Evolutionary conservation across 2,113 vertebrate species (phyloP).

Genomic region (Poeciliopsis turrubarensis): DNA sequence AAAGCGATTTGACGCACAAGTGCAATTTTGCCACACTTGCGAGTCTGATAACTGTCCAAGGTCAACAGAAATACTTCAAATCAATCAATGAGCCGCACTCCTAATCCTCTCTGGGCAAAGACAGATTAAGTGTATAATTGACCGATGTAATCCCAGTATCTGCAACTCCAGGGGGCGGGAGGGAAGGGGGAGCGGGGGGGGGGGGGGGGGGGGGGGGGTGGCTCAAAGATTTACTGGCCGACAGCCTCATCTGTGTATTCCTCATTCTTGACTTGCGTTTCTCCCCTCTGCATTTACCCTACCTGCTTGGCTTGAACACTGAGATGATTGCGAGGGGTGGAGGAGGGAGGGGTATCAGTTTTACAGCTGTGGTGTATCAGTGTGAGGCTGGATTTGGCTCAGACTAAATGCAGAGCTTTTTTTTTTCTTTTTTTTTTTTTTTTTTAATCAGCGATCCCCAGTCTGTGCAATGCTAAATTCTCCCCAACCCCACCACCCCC

Average conservation of each 20-base stretch:
- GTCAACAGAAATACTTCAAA: slow-evolving; percentile 93
- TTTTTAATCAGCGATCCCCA: slow-evolving; percentile 92
- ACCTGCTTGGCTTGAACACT: slow-evolving; percentile 9
- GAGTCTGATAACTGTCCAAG: slow-evolving; percentile 92
- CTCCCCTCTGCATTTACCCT: neutral
- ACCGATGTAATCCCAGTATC: slow-evolving; percentile 96
- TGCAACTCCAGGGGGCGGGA: slow-evolving; percentile 80
- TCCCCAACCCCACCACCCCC: slow-evolving; percentile 65
- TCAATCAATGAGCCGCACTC: slow-evolving; percentile 88
- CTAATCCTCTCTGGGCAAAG: slow-evolving; percentile 86
- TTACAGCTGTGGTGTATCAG: slow-evolving; percentile 74
- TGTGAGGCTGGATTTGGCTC: slow-evolving; percentile 86
- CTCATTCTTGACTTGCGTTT: slow-evolving; percentile 14
- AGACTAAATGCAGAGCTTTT: slow-evolving; percentile 88
- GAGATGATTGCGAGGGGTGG: neutral
- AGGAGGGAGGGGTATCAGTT: neutral
- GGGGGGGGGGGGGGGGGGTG: slow-evolving; percentile 29
- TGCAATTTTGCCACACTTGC: slow-evolving; percentile 80
- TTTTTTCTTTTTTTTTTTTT: slow-evolving; percentile 83
- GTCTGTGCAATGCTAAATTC: slow-evolving; percentile 86
- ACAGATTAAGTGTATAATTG: slow-evolving; percentile 99
- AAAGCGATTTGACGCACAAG: slow-evolving; percentile 86
- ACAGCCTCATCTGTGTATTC: slow-evolving; percentile 53
- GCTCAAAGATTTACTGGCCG: slow-evolving; percentile 27
- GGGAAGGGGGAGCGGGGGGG: slow-evolving; percentile 59